Base-by-base conservation (phyloP, 1,140 invertebrate species). In the Brachystomella parvula region DNA sequence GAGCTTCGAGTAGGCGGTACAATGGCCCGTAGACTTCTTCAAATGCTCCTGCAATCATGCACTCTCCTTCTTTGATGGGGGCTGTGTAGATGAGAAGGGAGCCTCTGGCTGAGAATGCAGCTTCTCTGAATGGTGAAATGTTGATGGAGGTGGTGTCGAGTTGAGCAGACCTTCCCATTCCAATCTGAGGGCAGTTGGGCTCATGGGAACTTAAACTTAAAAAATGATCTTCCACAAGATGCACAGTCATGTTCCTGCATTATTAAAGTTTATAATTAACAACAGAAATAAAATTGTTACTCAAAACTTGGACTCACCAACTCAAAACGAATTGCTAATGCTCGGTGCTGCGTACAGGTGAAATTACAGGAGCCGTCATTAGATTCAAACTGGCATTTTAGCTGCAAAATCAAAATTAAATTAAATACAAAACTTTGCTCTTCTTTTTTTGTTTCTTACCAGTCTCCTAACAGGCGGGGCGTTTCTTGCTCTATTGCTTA, bases 181-280 rank as follows among this genome's bases (percentile, higher is more conserved):
- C 39, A 12, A 9, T 9, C n/a, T 44, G 39, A 44, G 39, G 39
- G n/a, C 39, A 44, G 9, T 12, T 12, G 9, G 39, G 39, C 9
- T n/a, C 9, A 44, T 44, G 39, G n/a, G 9, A 12, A 44, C n/a
- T n/a, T 44, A 44, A 44, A n/a, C 39, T 44, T 9, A 12, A 9
- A 44, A 44, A 44, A 44, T 44, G n/a, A 44, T 44, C n/a, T n/a
- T n/a, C 39, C 39, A n/a, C 39, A 44, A 44, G 39, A 44, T 44
- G 9, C 39, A 44, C 39, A 44, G 39, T 9, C 39, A 44, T 44
- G 39, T 9, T 9, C n/a, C 39, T 44, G 9, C n/a, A 44, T 12
- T 12, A 44, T 12, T 44, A 12, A 44, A 12, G 9, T 44, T 9
- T n/a, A 44, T 12, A 44, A 44, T 12, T 44, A 12, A 44, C 9